Percentiles rank a stretch among this genome's conserved stretches.
Conservation (phyloP, 2,888 invertebrate species). For the Amaurobius ferox region DNA sequence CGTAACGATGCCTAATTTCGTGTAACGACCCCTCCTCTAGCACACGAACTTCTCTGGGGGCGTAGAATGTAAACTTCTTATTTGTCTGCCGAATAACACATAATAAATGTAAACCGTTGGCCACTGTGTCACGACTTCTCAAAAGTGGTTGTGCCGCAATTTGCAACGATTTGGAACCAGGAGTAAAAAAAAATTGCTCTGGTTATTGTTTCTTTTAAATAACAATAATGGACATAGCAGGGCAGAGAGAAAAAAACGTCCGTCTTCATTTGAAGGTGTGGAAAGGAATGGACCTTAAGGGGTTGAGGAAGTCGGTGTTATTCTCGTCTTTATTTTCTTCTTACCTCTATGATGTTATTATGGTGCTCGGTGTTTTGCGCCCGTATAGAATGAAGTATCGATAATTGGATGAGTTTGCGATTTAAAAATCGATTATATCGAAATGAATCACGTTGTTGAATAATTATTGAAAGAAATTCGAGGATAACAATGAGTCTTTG, state of each 20-base stretch:
- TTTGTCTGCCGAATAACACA: conserved; percentile 32
- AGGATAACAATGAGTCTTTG: background rate
- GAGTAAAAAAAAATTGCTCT: background rate
- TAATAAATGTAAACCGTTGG: conserved; percentile 20
- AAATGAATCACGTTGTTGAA: background rate
- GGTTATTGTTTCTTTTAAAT: conserved; percentile 31
- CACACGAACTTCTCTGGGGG: conserved; percentile 24
- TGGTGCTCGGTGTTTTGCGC: background rate
- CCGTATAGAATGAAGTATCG: background rate
- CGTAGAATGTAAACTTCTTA: conserved; percentile 23
- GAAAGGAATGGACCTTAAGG: background rate
- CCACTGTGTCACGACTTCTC: conserved; percentile 23
- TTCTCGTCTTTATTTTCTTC: background rate
- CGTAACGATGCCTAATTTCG: conserved; percentile 35
- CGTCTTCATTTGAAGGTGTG: conserved; percentile 38
- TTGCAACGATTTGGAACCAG: conserved; percentile 10
- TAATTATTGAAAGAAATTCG: background rate
- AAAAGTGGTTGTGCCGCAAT: background rate
- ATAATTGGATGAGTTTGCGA: conserved; percentile 3
- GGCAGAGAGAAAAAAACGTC: background rate
- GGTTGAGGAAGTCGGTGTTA: background rate
- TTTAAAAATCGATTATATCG: background rate
- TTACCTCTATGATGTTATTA: background rate
- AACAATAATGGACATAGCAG: conserved; percentile 2
- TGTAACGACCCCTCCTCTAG: background rate